Base-by-base conservation (phyloP, 2,888 invertebrate genomes). In the Lymantria dispar region DNA sequence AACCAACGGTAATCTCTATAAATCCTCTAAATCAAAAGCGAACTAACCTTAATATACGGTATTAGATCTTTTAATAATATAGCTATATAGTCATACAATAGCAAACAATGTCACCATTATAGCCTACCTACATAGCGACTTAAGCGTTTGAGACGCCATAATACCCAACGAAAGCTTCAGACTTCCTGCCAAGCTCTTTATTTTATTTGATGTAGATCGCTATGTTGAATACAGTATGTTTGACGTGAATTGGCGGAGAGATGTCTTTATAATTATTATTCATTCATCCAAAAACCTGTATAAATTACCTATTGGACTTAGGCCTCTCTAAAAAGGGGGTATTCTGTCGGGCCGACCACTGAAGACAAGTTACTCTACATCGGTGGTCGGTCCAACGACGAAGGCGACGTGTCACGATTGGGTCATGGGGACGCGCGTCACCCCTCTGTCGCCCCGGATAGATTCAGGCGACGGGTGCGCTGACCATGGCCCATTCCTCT, bases 111-210 rank as follows among this genome's bases (percentile, higher is more conserved):
- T 56, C 54, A 45, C 58, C 58, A 63, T 62, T 48, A 58, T 54
- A 53, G 42, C 43, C 43, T n/a, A 43, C 50, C 52, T 52, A 58
- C 64, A 55, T 47, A 56, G 62, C 57, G 61, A 63, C 56, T 66
- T 66, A 72, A 71, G 68, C 60, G 60, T 59, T 70, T 68, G 63
- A 69, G 62, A 62, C 77, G 58, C 54, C 57, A 62, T 76, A 76
- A 76, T 74, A 73, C 72, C 51, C 60, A 56, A 50, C 63, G 70
- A 74, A 70, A 72, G 66, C 68, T 55, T 45, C 52, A 56, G 62
- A 56, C 62, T 64, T 61, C 48, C 54, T 56, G 43, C 41, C 49
- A 43, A 38, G 52, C 39, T 59, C 67, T 70, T 69, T 71, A 71
- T 70, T 73, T 73, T 65, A 72, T 69, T 74, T 69, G 56, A 65